Base-by-base conservation (phyloP, 2,113 vertebrate species). In the Plectropomus leopardus region DNA sequence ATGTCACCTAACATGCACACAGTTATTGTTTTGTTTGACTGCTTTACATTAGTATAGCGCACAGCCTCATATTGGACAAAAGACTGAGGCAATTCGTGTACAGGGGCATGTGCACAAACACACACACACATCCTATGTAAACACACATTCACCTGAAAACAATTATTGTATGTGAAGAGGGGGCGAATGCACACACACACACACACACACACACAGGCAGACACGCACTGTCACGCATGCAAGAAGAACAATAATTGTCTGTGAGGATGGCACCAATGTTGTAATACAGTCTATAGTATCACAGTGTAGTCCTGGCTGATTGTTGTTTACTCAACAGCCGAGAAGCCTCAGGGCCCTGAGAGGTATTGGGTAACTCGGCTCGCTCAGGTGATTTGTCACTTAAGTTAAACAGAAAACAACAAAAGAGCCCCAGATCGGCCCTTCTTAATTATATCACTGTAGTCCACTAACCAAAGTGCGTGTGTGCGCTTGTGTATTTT, bases 331-430 rank as follows among this genome's bases (percentile, higher is more conserved):
- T 92, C 86, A 91, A 74, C 64, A 76, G 89, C 73, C 84, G 40
- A 76, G 83, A n/a, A 76, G 80, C 91, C 80, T n/a, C 61, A 19
- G 75, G 83, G 61, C 77, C 30, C 74, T 7, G 36, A 55, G 79
- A 64, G 89, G 87, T 92, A 92, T 92, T 90, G 78, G 91, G 91
- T 94, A 91, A 94, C 93, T 85, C 55, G 72, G 81, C 86, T 85
- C 64, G 36, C 87, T 92, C 87, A 86, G 88, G 88, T 93, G 87
- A 94, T 94, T 94, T 92, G 94, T 94, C 94, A 93, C 90, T 92
- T 90, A 88, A 93, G 87, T 90, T 89, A 95, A 95, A 95, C 86
- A 93, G 76, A 89, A 45, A 42, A 67, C 21, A 83, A 94, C 92
- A 95, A 94, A 94, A 89, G 90, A 84, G 68, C 32, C 36, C 48